These are phyloP conservation scores for Melanchra persicariae DNA, from an alignment of 2,888 invertebrate genomes.

Conservation along the genomic window DNA sequence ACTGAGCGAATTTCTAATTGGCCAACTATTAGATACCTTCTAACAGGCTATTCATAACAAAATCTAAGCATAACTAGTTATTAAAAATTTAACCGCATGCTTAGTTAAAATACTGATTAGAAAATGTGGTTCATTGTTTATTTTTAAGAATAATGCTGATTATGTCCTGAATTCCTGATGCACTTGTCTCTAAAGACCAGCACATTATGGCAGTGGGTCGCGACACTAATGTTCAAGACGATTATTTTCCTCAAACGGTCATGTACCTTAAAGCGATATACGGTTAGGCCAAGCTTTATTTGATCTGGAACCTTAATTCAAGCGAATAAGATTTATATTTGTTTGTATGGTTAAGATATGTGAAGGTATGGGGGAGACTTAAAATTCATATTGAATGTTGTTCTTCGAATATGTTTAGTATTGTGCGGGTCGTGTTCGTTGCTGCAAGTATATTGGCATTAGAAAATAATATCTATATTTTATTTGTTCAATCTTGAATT, in stretches of 20 bases:
- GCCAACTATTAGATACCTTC: too few relatives aligned
- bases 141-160: not conserved
- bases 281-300: slow-evolving; percentile 24
- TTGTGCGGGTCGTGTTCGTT: slow-evolving; percentile 27
- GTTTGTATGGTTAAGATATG: not conserved
- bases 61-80: too few relatives aligned
- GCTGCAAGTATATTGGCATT: slow-evolving; percentile 32
- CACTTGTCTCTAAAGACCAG: slow-evolving; percentile 7
- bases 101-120: too few relatives aligned
- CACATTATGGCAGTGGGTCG: slow-evolving; percentile 36
- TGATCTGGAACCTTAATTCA: slow-evolving; percentile 3
- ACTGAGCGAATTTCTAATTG: too few relatives aligned
- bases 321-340: slow-evolving; percentile 1
- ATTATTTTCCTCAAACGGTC: slow-evolving; percentile 43
- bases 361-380: slow-evolving; percentile 29
- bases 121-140: too few relatives aligned
- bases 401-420: slow-evolving; percentile 42
- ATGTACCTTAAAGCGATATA: slow-evolving; percentile 30
- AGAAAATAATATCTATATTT: slow-evolving; percentile 10
- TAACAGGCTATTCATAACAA: too few relatives aligned
- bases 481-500: not conserved
- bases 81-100: too few relatives aligned
- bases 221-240: slow-evolving; percentile 37
- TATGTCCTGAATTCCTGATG: not conserved
- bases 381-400: slow-evolving; percentile 41